Base-by-base conservation (phyloP, 2,888 invertebrate genomes). In the Caenorhabditis wallacei region DNA sequence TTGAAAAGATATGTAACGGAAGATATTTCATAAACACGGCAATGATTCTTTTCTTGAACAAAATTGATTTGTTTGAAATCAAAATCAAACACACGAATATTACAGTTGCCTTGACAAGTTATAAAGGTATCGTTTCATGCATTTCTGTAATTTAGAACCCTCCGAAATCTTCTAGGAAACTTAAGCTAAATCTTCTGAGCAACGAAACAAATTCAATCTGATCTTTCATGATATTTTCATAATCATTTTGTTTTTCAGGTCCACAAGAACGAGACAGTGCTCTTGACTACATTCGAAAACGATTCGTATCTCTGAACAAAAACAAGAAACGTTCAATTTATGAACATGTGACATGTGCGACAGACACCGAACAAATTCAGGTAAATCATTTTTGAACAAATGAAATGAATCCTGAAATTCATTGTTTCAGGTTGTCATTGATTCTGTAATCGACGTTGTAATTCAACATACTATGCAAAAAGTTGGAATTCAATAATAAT, bases 381-480 rank as follows among this genome's bases (percentile, higher is more conserved):
- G 88, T 85, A 57, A 76, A 22, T 46, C 53, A 43, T 30, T 30
- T 16, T 24, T 72, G 8, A n/a, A 22, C 4, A 30, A 30, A 30
- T 30, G 16, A 22, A 54, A 26, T 1, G 43, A 56, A 18, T 8
- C 10, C 1, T 10, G 24, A 40, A 40, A 40, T 35, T 35, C 5
- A n/a, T 40, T 56, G 48, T 75, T 84, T 59, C 72, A 88, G 87
- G 85, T 88, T 0, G 88, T 88, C 10, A 88, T 88, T 40, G 87
- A 88, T 30, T 85, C 85, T 7, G 88, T 88, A 22, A 88, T 88
- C 37, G 88, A 88, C 56, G 88, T 88, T 16, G 86, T 88, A 22
- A 88, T 88, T 66, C 88, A 88, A 66, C 85, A 88, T 26, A 88
- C 88, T 2, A 88, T 88, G 88, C 85, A 87, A 69, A 87, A 87